A percentile compares a stretch with the other conserved stretches of the same genome.
These are phyloP conservation scores for Pardosa pseudoannulata DNA, from an alignment of 2,888 invertebrate species.

Conservation along the genomic window DNA sequence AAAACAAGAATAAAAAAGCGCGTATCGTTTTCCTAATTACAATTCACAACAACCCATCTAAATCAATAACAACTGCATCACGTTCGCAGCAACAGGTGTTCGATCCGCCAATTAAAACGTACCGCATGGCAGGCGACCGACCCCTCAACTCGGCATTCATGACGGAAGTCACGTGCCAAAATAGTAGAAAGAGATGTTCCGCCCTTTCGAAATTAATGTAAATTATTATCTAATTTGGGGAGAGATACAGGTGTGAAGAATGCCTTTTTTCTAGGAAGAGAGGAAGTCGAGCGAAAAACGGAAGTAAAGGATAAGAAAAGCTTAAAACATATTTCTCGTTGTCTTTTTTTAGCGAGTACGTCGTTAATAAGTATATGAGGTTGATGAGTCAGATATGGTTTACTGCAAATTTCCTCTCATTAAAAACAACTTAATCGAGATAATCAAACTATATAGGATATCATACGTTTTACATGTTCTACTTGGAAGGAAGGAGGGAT, in stretches of 20 bases:
- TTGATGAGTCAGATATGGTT: no score
- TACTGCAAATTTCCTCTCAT: no score
- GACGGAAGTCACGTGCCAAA: slow-evolving; percentile 1
- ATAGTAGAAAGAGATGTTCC: background rate
- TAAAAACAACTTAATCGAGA: no score
- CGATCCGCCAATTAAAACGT: background rate
- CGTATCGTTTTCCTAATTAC: background rate
- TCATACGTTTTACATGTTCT: no score
- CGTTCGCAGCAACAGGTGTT: background rate
- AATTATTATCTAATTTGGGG: background rate
- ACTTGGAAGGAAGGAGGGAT: no score
- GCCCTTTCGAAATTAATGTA: background rate
- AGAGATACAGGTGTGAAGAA: background rate
- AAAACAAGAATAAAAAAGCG: no score
- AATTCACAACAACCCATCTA: background rate
- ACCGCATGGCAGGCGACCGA: slow-evolving; percentile 5
- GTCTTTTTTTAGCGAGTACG: no score
- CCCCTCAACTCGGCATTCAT: background rate
- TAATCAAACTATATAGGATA: no score
- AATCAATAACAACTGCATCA: background rate
- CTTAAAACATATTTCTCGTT: no score
- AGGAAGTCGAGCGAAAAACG: background rate
- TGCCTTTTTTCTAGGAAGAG: background rate
- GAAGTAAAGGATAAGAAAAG: background rate
- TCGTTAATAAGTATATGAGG: no score